phyloP scores from a whole-genome alignment of 2,797 vertebrate species.

The Podargus strigoides region DNA sequence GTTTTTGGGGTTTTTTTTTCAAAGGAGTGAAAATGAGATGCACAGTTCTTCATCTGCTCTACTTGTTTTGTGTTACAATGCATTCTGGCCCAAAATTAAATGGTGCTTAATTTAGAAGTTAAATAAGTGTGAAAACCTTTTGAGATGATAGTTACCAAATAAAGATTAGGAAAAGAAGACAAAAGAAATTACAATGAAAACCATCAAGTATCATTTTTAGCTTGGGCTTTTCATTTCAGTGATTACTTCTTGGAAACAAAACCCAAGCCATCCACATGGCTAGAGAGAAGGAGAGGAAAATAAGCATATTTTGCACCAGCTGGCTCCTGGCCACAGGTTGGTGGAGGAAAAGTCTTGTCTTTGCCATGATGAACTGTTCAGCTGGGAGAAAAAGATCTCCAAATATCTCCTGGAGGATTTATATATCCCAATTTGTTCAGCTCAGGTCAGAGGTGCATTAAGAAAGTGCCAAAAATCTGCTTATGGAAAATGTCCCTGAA shows the following conservation, averaged over 20 bases:
- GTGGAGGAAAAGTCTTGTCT: background rate
- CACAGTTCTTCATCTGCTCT: conserved; percentile 23
- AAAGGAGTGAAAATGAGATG: conserved; percentile 35
- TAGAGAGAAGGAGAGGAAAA: background rate
- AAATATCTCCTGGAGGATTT: background rate
- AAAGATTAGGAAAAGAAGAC: conserved; percentile 41
- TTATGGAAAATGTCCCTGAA: background rate
- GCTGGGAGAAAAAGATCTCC: background rate
- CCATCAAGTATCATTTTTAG: conserved; percentile 31
- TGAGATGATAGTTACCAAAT: background rate
- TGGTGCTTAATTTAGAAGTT: conserved; percentile 16
- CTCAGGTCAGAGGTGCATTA: background rate
- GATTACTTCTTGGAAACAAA: conserved; percentile 37
- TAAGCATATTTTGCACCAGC: background rate
- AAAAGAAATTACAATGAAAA: background rate
- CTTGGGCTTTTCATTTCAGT: background rate
- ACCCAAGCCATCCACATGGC: background rate
- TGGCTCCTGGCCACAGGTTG: background rate
- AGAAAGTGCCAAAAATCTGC: background rate
- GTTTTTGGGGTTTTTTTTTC: background rate
- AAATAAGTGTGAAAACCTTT: conserved; percentile 23
- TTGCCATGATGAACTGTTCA: background rate
- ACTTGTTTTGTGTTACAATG: background rate
- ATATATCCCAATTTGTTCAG: background rate
- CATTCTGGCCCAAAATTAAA: conserved; percentile 33